phyloP scores from a whole-genome alignment of 2,888 invertebrate genomes.

The Latheticus oryzae region DNA sequence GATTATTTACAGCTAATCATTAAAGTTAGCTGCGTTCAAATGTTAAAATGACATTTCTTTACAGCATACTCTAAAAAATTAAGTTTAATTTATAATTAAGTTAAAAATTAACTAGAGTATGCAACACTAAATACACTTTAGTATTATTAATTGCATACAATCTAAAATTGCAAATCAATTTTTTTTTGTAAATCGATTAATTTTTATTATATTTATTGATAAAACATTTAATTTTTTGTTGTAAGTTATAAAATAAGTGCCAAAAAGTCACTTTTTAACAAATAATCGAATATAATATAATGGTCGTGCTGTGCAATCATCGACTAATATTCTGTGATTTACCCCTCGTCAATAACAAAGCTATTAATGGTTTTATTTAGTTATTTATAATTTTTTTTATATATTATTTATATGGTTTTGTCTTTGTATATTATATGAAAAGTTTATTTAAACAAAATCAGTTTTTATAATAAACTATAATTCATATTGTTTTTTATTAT shows the following conservation, averaged over 20 bases:
- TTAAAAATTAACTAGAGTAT: too few species aligned
- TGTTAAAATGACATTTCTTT: too few species aligned
- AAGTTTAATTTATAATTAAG: too few species aligned
- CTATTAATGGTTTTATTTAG: slow-evolving; percentile 33
- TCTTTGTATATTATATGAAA: slow-evolving; percentile 40
- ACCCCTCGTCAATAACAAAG: slow-evolving; percentile 25
- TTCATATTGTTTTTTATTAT: slow-evolving; percentile 4
- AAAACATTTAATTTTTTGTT: too few species aligned
- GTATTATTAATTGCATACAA: too few species aligned
- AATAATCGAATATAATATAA: not conserved
- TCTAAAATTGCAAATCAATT: too few species aligned
- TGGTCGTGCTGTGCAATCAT: not conserved
- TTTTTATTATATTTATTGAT: too few species aligned
- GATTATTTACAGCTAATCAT: not conserved
- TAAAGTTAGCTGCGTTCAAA: too few species aligned
- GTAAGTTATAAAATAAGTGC: too few species aligned
- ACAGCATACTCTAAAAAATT: too few species aligned
- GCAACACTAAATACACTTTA: too few species aligned
- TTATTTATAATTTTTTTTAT: slow-evolving; percentile 24
- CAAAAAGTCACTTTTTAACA: not conserved
- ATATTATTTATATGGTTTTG: slow-evolving; percentile 39
- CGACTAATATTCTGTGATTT: slow-evolving; percentile 23
- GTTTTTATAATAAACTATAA: slow-evolving; percentile 29
- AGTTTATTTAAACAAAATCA: slow-evolving; percentile 35
- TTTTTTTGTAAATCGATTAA: too few species aligned